Conservation (phyloP, 2,113 vertebrate species). For the Macquaria ambigua region DNA sequence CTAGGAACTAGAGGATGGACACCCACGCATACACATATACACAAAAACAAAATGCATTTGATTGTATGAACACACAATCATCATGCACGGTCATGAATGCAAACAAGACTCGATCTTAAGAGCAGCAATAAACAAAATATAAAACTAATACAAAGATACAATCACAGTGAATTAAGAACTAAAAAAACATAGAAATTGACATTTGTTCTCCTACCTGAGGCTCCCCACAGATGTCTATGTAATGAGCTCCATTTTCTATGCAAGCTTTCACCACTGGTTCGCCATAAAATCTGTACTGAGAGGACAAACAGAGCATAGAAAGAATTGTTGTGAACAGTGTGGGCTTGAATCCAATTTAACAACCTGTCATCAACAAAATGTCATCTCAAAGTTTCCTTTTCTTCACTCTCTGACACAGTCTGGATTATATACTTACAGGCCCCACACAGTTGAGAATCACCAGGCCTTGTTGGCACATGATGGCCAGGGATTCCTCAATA, state of each 20-base stretch:
- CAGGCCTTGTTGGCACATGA: slow-evolving; percentile 64
- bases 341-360: too few relatives aligned
- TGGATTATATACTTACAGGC: slow-evolving; percentile 54
- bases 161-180: not conserved
- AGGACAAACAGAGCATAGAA: slow-evolving; percentile 7
- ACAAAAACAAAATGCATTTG: not conserved
- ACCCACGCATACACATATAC: slow-evolving; percentile 1
- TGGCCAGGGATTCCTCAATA: slow-evolving; percentile 49
- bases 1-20: slow-evolving; percentile 86
- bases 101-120: not conserved
- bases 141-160: not conserved
- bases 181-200: not conserved
- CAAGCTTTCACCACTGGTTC: slow-evolving; percentile 92
- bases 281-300: slow-evolving; percentile 92
- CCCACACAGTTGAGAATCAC: slow-evolving; percentile 71
- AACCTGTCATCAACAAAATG: not conserved
- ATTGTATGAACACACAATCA: not conserved
- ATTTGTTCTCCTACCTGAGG: slow-evolving; percentile 86
- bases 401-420: not conserved
- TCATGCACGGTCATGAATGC: not conserved
- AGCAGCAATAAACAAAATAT: not conserved
- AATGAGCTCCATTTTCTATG: slow-evolving; percentile 91
- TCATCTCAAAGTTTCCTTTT: not conserved
- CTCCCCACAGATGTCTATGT: slow-evolving; percentile 91
- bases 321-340: not conserved